phyloP scores from a whole-genome alignment of 2,113 vertebrate genomes.

The Clarias gariepinus region DNA sequence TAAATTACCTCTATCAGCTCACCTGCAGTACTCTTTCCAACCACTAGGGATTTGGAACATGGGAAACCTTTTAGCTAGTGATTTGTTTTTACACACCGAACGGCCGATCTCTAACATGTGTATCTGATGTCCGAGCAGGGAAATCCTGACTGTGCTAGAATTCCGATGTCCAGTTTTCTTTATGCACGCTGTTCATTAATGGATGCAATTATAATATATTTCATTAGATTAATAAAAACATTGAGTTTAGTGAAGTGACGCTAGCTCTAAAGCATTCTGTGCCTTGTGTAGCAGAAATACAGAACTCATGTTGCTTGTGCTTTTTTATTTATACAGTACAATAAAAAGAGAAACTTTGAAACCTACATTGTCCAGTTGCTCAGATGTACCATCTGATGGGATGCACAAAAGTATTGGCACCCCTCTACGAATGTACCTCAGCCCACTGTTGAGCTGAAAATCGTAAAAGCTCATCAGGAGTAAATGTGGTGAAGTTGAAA shows the following conservation, averaged over 20 bases:
- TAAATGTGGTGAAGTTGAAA: background rate
- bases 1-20: no score
- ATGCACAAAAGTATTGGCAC: background rate
- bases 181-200: background rate
- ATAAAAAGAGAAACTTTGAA: background rate
- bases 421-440: background rate
- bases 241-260: background rate
- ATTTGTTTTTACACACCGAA: background rate
- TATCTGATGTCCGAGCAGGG: background rate
- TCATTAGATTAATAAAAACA: background rate
- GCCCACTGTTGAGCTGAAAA: no score
- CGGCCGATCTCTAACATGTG: background rate
- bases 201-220: background rate
- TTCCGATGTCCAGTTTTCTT: background rate
- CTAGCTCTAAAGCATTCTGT: background rate
- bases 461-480: background rate
- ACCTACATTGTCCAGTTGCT: background rate
- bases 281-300: conserved; percentile 8
- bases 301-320: background rate
- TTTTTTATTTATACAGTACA: background rate
- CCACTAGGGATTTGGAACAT: no score
- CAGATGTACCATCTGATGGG: background rate
- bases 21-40: no score
- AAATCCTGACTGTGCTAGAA: background rate
- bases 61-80: background rate